Conservation (phyloP, 2,797 vertebrate species). For the Karalla daura region DNA sequence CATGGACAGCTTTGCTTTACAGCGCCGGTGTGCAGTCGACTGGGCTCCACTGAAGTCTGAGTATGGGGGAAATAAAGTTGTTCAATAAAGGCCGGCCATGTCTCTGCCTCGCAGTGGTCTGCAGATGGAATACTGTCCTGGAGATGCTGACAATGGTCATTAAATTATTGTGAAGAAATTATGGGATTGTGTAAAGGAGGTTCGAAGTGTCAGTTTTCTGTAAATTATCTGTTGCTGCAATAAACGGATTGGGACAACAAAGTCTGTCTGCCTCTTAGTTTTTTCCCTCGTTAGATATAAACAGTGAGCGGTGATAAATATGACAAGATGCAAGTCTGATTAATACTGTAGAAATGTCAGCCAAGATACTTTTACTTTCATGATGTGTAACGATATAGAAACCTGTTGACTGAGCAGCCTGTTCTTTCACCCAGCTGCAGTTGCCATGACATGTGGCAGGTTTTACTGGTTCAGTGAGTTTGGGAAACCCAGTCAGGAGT, state of each 20-base stretch:
- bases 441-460: too few species aligned
- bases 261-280: not conserved
- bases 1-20: constrained; percentile 21
- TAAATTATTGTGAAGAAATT: constrained; percentile 79
- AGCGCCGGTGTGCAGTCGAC: not conserved
- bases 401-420: too few species aligned
- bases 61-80: not conserved
- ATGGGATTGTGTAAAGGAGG: constrained; percentile 44
- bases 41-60: not conserved
- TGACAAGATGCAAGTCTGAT: too few species aligned
- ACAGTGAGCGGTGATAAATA: too few species aligned
- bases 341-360: too few species aligned
- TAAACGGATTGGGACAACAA: constrained; percentile 82
- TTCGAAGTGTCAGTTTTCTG: constrained; percentile 69
- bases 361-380: too few species aligned
- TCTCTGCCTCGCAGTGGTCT: constrained; percentile 25
- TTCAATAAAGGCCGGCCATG: not conserved
- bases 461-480: too few species aligned
- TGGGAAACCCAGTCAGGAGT: too few species aligned
- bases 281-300: not conserved
- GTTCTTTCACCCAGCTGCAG: too few species aligned
- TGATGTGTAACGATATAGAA: too few species aligned
- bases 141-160: constrained; percentile 41
- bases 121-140: constrained; percentile 48
- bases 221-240: constrained; percentile 80